phyloP scores from a whole-genome alignment of 2,113 vertebrate genomes.

The Oncorhynchus keta region DNA sequence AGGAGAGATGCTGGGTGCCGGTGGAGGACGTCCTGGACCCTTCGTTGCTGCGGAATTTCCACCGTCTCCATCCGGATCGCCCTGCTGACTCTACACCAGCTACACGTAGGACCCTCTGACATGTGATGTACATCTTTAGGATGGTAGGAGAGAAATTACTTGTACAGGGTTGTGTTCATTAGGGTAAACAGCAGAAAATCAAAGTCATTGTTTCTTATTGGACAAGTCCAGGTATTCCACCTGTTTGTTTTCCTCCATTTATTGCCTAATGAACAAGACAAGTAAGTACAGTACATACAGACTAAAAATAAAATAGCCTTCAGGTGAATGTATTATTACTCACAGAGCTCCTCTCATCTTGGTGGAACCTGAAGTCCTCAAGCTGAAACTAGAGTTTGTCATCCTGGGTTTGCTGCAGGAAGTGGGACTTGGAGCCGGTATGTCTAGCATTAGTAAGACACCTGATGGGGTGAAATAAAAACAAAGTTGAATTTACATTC shows the following conservation, averaged over 20 bases:
- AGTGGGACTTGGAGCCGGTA: slow-evolving; percentile 62
- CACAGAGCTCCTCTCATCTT: slow-evolving; percentile 50
- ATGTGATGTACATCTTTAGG: slow-evolving; percentile 65
- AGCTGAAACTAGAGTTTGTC: slow-evolving; percentile 66
- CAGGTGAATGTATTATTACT: slow-evolving; percentile 13
- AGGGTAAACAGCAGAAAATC: too few relatives aligned
- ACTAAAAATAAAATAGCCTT: neutral
- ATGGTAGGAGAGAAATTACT: neutral
- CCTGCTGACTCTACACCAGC: too few relatives aligned
- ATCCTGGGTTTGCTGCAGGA: slow-evolving; percentile 55
- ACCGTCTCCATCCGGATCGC: too few relatives aligned
- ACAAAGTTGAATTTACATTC: neutral
- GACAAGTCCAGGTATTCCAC: neutral
- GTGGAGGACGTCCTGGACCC: too few relatives aligned
- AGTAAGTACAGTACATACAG: too few relatives aligned
- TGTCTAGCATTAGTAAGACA: slow-evolving; percentile 65
- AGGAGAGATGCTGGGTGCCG: too few relatives aligned
- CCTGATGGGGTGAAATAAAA: slow-evolving; percentile 36
- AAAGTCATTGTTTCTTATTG: too few relatives aligned
- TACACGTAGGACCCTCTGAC: neutral
- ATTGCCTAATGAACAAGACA: too few relatives aligned
- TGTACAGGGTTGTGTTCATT: too few relatives aligned
- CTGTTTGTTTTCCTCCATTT: too few relatives aligned
- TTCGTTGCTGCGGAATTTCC: too few relatives aligned
- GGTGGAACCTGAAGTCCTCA: slow-evolving; percentile 64